Percentiles rank a stretch among this genome's conserved stretches.
Evolutionary conservation across 1,140 invertebrate genomes (phyloP).

Genomic region (Trichonephila clavata): DNA sequence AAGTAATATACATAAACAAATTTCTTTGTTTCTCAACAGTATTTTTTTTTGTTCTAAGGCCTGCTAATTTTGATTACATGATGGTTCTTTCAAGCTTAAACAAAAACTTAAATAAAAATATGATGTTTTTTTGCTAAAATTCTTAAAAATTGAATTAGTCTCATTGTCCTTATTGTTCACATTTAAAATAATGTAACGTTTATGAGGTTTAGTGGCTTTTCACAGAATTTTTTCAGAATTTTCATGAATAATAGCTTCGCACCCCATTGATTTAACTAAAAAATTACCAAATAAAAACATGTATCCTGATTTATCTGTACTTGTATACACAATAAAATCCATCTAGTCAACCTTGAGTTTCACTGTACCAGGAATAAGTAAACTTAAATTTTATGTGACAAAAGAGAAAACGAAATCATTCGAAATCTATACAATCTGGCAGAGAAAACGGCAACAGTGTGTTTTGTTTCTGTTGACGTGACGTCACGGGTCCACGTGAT

Average conservation of each 20-base stretch:
- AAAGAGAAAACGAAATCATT: background rate
- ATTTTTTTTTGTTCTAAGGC: no score
- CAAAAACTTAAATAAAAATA: no score
- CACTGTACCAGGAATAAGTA: background rate
- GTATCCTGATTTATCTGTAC: no score
- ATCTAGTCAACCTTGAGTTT: background rate
- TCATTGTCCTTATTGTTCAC: background rate
- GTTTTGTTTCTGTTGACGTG: background rate
- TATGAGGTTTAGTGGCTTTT: background rate
- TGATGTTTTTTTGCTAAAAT: no score
- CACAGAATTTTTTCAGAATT: background rate
- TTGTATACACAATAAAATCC: background rate
- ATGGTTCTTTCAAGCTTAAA: no score
- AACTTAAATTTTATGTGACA: background rate
- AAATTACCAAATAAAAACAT: background rate
- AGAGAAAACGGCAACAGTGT: background rate
- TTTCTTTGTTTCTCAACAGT: no score
- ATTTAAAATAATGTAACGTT: background rate
- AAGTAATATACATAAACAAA: no score
- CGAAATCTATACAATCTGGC: background rate
- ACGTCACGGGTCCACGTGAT: constrained; percentile 49
- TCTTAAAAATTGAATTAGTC: no score
- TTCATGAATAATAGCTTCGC: background rate
- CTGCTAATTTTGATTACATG: no score
- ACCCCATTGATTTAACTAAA: background rate